Conservation (phyloP, 2,888 invertebrate genomes). For the Cremastinae sp. region DNA sequence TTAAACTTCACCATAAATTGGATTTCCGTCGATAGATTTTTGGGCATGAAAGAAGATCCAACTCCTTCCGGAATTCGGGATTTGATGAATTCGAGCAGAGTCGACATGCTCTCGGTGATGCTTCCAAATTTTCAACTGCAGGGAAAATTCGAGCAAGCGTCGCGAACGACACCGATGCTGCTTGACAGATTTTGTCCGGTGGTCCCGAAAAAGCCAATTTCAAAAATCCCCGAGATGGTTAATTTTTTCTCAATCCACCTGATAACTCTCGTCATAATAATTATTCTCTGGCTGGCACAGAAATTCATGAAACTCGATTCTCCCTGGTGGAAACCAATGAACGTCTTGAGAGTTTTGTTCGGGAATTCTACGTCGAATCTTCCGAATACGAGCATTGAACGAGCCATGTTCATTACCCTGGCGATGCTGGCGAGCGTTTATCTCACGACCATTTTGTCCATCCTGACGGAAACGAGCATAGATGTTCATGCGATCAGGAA, state of each 20-base stretch:
- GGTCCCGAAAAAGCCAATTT: not conserved
- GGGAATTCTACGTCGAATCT: conserved; percentile 31
- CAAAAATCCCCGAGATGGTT: not conserved
- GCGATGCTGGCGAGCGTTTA: conserved; percentile 52
- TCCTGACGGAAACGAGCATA: conserved; percentile 50
- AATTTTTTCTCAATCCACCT: conserved; percentile 15
- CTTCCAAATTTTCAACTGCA: not conserved
- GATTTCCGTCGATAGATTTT: not conserved
- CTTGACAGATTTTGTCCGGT: conserved; percentile 8
- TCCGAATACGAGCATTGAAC: conserved; percentile 43
- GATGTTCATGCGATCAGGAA: not conserved
- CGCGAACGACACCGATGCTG: not conserved
- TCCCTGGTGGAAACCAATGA: conserved; percentile 42
- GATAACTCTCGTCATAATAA: conserved; percentile 25
- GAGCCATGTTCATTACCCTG: conserved; percentile 48
- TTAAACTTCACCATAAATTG: conserved; percentile 61
- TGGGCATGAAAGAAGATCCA: not conserved
- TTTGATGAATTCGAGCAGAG: conserved; percentile 17
- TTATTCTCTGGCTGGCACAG: conserved; percentile 33
- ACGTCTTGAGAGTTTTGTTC: conserved; percentile 48
- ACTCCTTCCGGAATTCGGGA: not conserved
- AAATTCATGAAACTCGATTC: conserved; percentile 43
- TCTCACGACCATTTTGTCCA: conserved; percentile 54
- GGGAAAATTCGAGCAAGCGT: not conserved
- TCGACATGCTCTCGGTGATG: conserved; percentile 36